Conservation (phyloP, 2,888 invertebrate species). For the Poecilus cupreus region DNA sequence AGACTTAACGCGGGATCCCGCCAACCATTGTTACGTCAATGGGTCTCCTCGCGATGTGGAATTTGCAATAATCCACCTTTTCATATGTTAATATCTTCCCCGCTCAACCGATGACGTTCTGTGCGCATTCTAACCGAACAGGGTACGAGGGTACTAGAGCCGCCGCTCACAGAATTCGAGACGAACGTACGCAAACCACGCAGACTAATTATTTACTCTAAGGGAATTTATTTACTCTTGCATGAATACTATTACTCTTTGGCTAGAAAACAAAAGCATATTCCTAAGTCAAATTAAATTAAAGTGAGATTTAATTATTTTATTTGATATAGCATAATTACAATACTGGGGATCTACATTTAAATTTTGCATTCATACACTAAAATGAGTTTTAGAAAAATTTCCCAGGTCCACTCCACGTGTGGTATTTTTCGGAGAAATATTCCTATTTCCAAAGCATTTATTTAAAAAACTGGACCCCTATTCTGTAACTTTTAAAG, state of each 20-base stretch:
- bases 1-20: constrained; percentile 44
- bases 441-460: no score
- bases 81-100: constrained; percentile 55
- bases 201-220: background rate
- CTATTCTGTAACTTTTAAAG: no score
- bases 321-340: no score
- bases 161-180: background rate
- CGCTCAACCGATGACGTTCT: constrained; percentile 3
- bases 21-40: constrained; percentile 37
- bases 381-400: no score
- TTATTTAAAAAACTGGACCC: no score
- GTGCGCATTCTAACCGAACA: background rate
- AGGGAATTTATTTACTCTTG: background rate
- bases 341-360: no score
- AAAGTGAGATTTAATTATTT: no score
- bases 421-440: no score
- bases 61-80: constrained; percentile 56
- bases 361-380: no score
- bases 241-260: background rate
- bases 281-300: no score
- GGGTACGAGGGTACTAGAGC: background rate
- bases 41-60: constrained; percentile 26
- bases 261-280: no score
- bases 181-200: background rate
- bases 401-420: no score